These are phyloP conservation scores for Squalus acanthias DNA, from an alignment of 2,797 vertebrate species.

Conservation along the genomic window DNA sequence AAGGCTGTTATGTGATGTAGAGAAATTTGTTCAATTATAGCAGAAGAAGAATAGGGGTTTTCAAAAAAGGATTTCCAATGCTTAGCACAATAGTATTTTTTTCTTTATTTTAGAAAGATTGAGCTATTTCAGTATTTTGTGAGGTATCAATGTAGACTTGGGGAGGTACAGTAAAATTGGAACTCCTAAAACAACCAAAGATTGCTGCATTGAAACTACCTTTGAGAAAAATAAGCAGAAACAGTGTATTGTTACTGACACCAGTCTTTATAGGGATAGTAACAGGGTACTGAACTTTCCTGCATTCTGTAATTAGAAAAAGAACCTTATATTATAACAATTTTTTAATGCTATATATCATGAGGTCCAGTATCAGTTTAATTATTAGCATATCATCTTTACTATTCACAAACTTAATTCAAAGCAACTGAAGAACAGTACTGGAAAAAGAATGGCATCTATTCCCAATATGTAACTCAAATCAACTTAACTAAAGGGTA, in stretches of 20 bases:
- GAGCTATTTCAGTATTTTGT: neutral
- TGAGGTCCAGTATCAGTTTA: neutral
- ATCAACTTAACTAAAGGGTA: neutral
- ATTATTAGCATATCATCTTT: neutral
- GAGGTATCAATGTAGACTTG: neutral
- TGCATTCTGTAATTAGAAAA: neutral
- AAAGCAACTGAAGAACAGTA: neutral
- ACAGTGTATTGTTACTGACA: neutral
- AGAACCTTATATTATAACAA: neutral
- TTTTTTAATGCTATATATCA: neutral
- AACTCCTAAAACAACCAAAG: neutral
- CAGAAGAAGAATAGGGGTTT: neutral
- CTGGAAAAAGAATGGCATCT: neutral
- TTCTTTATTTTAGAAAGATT: neutral
- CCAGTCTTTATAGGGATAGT: neutral
- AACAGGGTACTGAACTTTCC: neutral
- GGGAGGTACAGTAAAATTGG: neutral
- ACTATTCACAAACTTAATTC: neutral
- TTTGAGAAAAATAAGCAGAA: slow-evolving; percentile 6
- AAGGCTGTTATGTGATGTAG: neutral
- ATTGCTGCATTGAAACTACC: neutral
- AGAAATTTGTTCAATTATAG: neutral
- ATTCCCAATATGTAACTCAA: neutral
- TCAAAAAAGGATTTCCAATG: neutral
- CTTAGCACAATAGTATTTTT: neutral